Percentiles rank a stretch among this genome's conserved stretches.
These are phyloP conservation scores for Venusia cambrica DNA, from an alignment of 2,888 invertebrate species.

Conservation along the genomic window DNA sequence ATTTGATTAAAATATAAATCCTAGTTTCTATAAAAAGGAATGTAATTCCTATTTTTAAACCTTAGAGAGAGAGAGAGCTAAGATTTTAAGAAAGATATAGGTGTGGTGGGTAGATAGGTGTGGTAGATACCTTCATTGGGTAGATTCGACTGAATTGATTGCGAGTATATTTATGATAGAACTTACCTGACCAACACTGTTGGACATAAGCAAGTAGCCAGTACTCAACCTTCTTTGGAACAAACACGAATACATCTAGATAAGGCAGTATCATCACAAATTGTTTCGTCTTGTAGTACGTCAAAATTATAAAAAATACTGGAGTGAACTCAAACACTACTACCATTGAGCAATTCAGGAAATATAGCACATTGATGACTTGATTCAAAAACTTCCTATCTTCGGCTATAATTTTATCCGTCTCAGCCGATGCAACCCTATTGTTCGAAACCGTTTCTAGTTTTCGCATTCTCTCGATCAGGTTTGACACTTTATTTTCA, in stretches of 20 bases:
- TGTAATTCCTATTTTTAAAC: too few species aligned
- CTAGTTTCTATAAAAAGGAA: too few species aligned
- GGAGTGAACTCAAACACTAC: constrained; percentile 41
- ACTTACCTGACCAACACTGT: constrained; percentile 48
- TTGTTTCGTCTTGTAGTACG: constrained; percentile 38
- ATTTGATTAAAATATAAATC: too few species aligned
- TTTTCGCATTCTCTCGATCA: constrained; percentile 30
- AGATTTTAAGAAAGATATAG: too few species aligned
- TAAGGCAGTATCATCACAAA: constrained; percentile 43
- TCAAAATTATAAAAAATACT: constrained; percentile 37
- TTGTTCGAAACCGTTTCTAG: constrained; percentile 32
- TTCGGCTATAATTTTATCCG: constrained; percentile 28
- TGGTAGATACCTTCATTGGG: too few species aligned
- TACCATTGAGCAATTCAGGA: constrained; percentile 38
- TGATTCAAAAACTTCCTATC: constrained; percentile 35
- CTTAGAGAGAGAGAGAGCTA: too few species aligned
- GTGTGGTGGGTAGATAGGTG: too few species aligned
- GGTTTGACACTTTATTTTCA: constrained; percentile 28
- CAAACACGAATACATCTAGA: constrained; percentile 42
- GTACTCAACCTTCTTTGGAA: constrained; percentile 38
- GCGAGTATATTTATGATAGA: too few species aligned
- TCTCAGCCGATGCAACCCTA: constrained; percentile 21
- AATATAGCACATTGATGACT: constrained; percentile 36
- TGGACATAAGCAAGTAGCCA: constrained; percentile 46
- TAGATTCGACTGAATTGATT: too few species aligned